These are phyloP conservation scores for Porphyrio hochstetteri DNA, from an alignment of 2,113 vertebrate species.

Conservation along the genomic window DNA sequence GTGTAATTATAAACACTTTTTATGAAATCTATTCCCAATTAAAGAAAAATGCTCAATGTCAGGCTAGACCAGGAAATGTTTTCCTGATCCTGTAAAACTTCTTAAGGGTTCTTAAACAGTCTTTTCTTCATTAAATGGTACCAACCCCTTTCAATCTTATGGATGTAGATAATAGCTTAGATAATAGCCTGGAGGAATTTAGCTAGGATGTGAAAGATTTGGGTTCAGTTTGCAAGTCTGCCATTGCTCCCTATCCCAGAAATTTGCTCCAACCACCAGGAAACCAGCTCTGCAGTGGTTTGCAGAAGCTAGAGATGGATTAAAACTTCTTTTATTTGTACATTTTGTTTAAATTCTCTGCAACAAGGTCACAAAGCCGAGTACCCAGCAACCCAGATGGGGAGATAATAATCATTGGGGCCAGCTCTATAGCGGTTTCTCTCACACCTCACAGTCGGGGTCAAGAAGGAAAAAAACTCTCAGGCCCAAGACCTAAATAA, in stretches of 20 bases:
- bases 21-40: background rate
- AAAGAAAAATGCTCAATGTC: background rate
- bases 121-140: background rate
- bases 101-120: background rate
- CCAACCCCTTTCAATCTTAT: background rate
- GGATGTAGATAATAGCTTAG: background rate
- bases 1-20: background rate
- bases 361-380: background rate
- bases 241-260: background rate
- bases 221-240: background rate
- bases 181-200: background rate
- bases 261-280: background rate
- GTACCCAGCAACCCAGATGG: background rate
- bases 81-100: background rate
- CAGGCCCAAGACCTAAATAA: background rate
- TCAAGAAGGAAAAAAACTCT: background rate
- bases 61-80: background rate
- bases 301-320: background rate
- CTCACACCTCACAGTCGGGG: background rate
- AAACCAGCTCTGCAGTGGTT: background rate
- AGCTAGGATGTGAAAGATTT: background rate
- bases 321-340: background rate
- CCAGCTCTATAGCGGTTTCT: background rate
- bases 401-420: background rate
- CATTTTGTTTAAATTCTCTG: background rate